Evolutionary conservation across 1,140 invertebrate genomes (phyloP).

Genomic region (Macrocentrus cingulum): DNA sequence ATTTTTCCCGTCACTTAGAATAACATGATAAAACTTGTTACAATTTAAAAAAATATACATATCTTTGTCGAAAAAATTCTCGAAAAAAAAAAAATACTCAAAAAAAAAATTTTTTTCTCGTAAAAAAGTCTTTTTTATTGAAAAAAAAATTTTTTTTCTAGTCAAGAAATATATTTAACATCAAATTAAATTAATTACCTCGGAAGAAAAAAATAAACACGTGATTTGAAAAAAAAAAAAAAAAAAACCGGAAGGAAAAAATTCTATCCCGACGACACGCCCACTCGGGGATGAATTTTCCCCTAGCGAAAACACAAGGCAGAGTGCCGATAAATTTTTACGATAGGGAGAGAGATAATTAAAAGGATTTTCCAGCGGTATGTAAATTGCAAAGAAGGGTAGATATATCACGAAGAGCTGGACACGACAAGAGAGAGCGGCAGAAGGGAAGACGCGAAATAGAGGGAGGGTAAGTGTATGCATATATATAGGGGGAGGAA

Average conservation of each 20-base stretch:
- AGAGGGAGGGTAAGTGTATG: slow-evolving; percentile 20
- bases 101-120: no score
- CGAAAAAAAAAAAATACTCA: no score
- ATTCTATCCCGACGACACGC: slow-evolving; percentile 6
- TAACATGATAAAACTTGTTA: no score
- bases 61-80: no score
- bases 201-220: no score
- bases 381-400: slow-evolving; percentile 30
- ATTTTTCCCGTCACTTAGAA: no score
- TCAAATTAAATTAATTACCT: no score
- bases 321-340: slow-evolving; percentile 27
- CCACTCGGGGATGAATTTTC: slow-evolving; percentile 2
- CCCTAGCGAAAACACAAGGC: background rate
- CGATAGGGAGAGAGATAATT: slow-evolving; percentile 30
- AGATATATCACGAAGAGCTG: slow-evolving; percentile 19
- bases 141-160: no score
- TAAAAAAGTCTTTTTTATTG: no score
- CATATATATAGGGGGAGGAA: slow-evolving; percentile 24
- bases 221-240: no score
- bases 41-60: no score
- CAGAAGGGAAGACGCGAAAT: slow-evolving; percentile 8
- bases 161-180: no score
- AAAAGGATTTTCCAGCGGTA: slow-evolving; percentile 29
- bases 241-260: background rate
- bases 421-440: slow-evolving; percentile 15